A percentile compares a stretch with the other conserved stretches of the same genome.
Evolutionary conservation across 2,888 invertebrate genomes (phyloP).

Genomic region (Xanthorhoe designata): DNA sequence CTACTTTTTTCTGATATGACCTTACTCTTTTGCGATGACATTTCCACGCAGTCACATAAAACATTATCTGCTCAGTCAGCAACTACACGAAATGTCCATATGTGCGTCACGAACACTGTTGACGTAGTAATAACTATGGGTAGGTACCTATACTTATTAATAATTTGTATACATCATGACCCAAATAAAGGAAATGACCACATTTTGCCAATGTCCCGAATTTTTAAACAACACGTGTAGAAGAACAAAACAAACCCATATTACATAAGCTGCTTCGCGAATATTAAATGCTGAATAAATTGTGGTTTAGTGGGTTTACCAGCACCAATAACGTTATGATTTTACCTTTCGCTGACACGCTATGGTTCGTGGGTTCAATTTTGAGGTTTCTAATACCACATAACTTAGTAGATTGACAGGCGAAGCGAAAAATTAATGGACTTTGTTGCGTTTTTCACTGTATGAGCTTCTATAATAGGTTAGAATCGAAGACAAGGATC

Average conservation of each 20-base stretch:
- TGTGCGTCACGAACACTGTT: too few species aligned
- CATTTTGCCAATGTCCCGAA: background rate
- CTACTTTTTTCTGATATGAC: too few species aligned
- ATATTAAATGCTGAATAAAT: constrained; percentile 7
- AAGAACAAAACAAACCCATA: background rate
- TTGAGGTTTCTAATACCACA: background rate
- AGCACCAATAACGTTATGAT: constrained; percentile 1
- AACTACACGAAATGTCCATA: too few species aligned
- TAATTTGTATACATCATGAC: too few species aligned
- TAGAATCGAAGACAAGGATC: too few species aligned
- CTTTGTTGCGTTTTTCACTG: background rate
- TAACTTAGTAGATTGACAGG: background rate
- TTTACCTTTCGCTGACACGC: constrained; percentile 1
- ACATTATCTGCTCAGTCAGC: too few species aligned
- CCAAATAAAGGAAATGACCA: too few species aligned
- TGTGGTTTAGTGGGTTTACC: constrained; percentile 1
- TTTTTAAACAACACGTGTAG: background rate
- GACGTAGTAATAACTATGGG: too few species aligned
- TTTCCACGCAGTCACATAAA: too few species aligned
- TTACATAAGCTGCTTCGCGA: background rate
- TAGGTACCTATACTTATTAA: too few species aligned
- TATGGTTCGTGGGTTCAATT: background rate
- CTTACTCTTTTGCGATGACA: too few species aligned
- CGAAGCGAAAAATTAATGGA: background rate
- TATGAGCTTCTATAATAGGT: too few species aligned